Evolutionary conservation across 37 sponge, comb jelly and placozoan genomes (phyloP), one percentile per base, ranked within the genome.

Genomic region (Beroe ovata): DNA sequence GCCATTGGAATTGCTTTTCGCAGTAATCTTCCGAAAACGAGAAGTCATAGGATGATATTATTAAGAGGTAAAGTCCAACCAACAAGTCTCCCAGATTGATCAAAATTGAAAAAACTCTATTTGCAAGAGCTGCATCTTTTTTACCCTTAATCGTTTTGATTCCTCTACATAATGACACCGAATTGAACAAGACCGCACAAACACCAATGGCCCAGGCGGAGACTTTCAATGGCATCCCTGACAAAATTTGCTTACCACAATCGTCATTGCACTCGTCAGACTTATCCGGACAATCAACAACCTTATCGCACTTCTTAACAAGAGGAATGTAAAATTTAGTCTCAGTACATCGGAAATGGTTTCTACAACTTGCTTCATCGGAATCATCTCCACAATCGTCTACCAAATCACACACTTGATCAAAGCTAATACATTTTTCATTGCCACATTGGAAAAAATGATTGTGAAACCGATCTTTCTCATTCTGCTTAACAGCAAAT

Each of bases 231-330:
- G 20, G 16, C 4, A 38, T 71, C 29, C 71, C 34, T 20, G 21
- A 35, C 38, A 71, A 35, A 29, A 71, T 30, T 29, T 34, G 6
- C 34, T 20, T 4, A 28, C 38, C 38, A 34, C 71, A 71, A 4
- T 33, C 29, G 29, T 29, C 71, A 71, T 71, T 71, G 38, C 71
- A 71, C 20, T 71, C 71, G 71, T 71, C 71, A 6, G 71, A 71
- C 2, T 30, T 29, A 28, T 71, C 71, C 2, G 35, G 29, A 38
- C 71, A 71, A 38, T 71, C 29, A 36, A 71, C 34, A 8, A 28
- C 29, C 2, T 20, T 20, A 71, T 71, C 71, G 34, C 71, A 71
- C 16, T 36, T 34, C 37, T 71, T 35, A 20, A 4, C 20, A 20
- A 71, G 21, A 1, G 71, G 38, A 4, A 71, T 3, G 37, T 36